A percentile compares a stretch with the other conserved stretches of the same genome.
Evolutionary conservation across 2,113 vertebrate genomes (phyloP).

Genomic region (Pachycephala philippinensis): DNA sequence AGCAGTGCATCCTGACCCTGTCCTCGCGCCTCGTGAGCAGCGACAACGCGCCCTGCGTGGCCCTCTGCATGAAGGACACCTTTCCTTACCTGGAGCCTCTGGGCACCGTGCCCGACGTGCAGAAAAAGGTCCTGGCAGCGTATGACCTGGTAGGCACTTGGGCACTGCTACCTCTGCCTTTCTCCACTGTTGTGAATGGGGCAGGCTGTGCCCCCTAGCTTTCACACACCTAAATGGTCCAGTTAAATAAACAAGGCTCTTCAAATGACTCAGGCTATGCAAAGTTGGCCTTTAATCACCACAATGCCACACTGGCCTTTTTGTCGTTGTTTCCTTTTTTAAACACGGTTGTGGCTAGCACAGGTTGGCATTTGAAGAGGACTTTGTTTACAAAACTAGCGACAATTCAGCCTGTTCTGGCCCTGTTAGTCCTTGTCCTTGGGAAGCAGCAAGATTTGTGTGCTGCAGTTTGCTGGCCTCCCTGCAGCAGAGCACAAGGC

Average conservation of each 20-base stretch:
- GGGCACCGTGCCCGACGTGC: conserved; percentile 79
- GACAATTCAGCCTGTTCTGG: neutral
- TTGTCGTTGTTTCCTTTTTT: neutral
- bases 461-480: neutral
- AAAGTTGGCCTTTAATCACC: neutral
- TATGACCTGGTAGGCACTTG: conserved; percentile 84
- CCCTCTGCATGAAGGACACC: conserved; percentile 83
- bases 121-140: conserved; percentile 86
- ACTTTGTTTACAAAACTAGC: neutral
- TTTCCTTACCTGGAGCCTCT: conserved; percentile 89
- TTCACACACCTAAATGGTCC: neutral
- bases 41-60: conserved; percentile 80
- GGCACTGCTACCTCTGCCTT: neutral
- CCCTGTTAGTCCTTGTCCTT: neutral
- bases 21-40: conserved; percentile 82
- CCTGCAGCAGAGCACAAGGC: neutral
- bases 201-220: neutral
- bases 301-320: neutral
- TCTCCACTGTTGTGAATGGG: rapidly evolving
- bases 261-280: neutral
- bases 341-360: neutral
- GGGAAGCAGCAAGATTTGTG: neutral
- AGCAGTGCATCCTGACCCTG: conserved; percentile 95
- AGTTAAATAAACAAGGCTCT: neutral
- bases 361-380: neutral